Evolutionary conservation across 2,888 invertebrate species (phyloP), one percentile per base, ranked within the genome.

Genomic region (Hoplodrina ambigua): DNA sequence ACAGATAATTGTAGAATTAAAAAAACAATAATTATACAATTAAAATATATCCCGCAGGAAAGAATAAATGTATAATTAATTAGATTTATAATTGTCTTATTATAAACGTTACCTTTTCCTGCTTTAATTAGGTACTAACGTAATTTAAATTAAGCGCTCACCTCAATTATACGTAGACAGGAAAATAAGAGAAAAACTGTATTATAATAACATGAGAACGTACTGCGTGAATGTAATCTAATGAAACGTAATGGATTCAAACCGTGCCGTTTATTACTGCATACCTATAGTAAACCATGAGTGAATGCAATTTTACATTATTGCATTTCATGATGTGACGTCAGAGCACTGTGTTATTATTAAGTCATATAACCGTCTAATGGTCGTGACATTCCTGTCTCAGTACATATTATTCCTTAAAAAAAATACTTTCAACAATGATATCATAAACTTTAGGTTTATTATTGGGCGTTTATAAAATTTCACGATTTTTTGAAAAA

Each of bases 271-370:
- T 79, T 84, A 84, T 82, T 73, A 67, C 71, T 75, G 68, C 70
- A 56, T 11, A 10, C n/a, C 6, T 49, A 55, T 60, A 73, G 53
- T 72, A 69, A 75, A 67, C 49, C 63, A 70, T 67, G 62, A 74
- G 72, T 60, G 73, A 63, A 80, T 85, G 81, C 82, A 79, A 83
- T 86, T 83, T 85, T 78, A 78, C 64, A 81, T 86, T 78, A 80
- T 78, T 83, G 75, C 75, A 75, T 83, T 81, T 76, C 56, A 80
- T 70, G 66, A 44, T 49, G 33, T 70, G 66, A 61, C 69, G 59
- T 33, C 49, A 63, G 33, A 19, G 46, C 13, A 5, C 19, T 61
- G 20, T 37, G 46, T 49, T 54, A 46, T 33, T 50, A 66, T 41
- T 19, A n/a, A 25, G 17, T 50, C 37, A 52, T 41, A 41, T 72